These are phyloP conservation scores for Prosapia bicincta DNA, from an alignment of 2,888 invertebrate genomes.

Conservation along the genomic window DNA sequence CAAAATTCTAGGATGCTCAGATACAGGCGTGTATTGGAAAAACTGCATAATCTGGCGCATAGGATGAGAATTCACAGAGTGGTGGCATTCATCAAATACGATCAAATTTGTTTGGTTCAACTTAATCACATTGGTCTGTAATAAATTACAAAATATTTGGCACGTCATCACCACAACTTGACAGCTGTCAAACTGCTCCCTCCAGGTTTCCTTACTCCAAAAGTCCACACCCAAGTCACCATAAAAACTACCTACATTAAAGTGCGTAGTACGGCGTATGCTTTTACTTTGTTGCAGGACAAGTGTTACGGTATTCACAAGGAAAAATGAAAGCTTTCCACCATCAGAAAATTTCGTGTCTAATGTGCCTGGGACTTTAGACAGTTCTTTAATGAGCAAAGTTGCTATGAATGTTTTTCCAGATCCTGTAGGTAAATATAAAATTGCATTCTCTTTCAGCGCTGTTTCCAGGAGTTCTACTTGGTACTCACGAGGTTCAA, in stretches of 20 bases:
- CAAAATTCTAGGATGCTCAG: constrained; percentile 66
- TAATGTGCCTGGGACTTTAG: constrained; percentile 45
- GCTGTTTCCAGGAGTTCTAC: constrained; percentile 72
- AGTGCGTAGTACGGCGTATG: constrained; percentile 54
- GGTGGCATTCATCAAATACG: constrained; percentile 95
- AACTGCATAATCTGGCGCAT: constrained; percentile 57
- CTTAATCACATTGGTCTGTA: constrained; percentile 58
- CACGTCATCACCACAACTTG: constrained; percentile 79
- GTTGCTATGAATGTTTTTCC: constrained; percentile 94
- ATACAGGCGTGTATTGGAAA: constrained; percentile 44
- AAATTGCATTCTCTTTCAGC: constrained; percentile 73
- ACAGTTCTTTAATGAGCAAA: constrained; percentile 62
- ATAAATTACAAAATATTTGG: constrained; percentile 72
- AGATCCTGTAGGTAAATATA: constrained; percentile 88
- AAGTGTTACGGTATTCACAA: constrained; percentile 78
- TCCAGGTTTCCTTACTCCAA: constrained; percentile 66
- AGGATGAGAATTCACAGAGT: constrained; percentile 75
- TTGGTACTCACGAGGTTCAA: constrained; percentile 60
- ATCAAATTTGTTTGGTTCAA: constrained; percentile 68
- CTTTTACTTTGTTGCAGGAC: constrained; percentile 73
- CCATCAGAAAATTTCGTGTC: constrained; percentile 53
- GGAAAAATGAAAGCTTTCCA: constrained; percentile 72
- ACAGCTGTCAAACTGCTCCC: constrained; percentile 42
- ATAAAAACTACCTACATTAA: constrained; percentile 63
- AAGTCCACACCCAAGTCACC: constrained; percentile 72